A percentile compares a stretch with the other conserved stretches of the same genome.
Evolutionary conservation across 2,113 vertebrate genomes (phyloP).

Genomic region (Cavia aperea): DNA sequence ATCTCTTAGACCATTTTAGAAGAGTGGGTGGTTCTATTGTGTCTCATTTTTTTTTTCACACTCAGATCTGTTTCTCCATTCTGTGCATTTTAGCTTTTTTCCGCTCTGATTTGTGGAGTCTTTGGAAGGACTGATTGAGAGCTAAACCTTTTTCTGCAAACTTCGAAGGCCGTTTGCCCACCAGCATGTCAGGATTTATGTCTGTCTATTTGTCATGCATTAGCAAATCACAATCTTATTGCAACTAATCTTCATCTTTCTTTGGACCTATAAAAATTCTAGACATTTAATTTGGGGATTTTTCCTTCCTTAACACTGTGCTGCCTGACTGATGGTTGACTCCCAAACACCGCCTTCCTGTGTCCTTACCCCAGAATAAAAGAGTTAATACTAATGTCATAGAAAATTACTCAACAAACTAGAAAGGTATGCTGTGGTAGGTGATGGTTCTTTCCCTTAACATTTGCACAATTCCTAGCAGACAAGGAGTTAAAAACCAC

Average conservation of each 20-base stretch:
- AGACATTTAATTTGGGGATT: background rate
- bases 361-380: background rate
- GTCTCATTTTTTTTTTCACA: background rate
- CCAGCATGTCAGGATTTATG: background rate
- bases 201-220: background rate
- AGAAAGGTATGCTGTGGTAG: background rate
- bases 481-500: background rate
- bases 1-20: background rate
- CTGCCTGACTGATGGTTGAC: background rate
- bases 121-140: background rate
- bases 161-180: background rate
- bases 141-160: background rate
- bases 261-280: background rate
- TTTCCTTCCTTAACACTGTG: background rate
- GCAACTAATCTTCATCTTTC: background rate
- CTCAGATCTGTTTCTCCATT: background rate
- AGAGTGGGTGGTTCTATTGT: background rate
- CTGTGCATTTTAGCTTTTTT: background rate
- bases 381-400: background rate
- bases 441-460: background rate
- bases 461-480: background rate
- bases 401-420: background rate
- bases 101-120: background rate
- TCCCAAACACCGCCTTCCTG: background rate
- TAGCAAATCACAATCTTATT: background rate